Evolutionary conservation across 2,797 vertebrate species (phyloP).

Genomic region (Coregonus sp.): DNA sequence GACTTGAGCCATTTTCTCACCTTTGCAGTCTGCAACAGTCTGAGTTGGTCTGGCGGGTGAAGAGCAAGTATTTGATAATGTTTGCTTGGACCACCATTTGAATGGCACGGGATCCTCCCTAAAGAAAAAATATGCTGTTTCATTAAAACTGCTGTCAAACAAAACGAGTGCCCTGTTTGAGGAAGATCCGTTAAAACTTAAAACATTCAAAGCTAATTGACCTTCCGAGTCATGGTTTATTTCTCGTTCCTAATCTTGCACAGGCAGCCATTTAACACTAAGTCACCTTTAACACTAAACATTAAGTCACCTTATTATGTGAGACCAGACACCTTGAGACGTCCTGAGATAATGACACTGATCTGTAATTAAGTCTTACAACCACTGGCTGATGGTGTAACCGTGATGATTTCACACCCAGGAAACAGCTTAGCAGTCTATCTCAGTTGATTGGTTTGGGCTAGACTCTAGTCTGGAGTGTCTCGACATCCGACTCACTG

Average conservation of each 20-base stretch:
- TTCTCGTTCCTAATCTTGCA: neutral
- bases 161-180: neutral
- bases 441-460: slow-evolving; percentile 7
- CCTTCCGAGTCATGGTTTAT: neutral
- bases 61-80: slow-evolving; percentile 82
- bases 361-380: slow-evolving; percentile 27
- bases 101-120: slow-evolving; percentile 79
- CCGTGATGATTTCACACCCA: neutral
- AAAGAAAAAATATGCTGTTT: slow-evolving; percentile 29
- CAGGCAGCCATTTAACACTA: neutral
- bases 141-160: neutral
- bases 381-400: slow-evolving; percentile 3
- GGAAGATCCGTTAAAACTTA: neutral
- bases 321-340: neutral
- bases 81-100: slow-evolving; percentile 85
- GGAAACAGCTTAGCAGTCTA: slow-evolving; percentile 12
- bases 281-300: neutral
- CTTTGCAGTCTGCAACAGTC: slow-evolving; percentile 62
- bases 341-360: neutral
- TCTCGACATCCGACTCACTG: slow-evolving; percentile 1
- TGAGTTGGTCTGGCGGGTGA: slow-evolving; percentile 53
- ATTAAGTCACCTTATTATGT: neutral
- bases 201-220: neutral
- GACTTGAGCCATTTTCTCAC: slow-evolving; percentile 59
- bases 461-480: neutral